Base-by-base conservation (phyloP, 2,888 invertebrate species). In the Hirtodrosophila alboralis region DNA sequence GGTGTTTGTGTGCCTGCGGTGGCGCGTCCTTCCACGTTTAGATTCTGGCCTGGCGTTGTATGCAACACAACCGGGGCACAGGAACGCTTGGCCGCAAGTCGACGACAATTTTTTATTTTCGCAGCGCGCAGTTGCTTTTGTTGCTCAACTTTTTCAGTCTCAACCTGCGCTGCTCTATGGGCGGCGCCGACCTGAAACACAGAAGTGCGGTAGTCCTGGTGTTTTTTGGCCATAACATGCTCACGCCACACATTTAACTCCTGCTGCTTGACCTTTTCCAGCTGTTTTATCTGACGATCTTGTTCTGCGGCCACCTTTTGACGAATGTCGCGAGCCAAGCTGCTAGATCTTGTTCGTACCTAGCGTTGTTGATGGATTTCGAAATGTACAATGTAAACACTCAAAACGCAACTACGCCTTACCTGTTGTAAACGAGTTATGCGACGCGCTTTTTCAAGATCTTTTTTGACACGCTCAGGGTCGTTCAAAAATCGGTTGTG, bases 341-440 rank as follows among this genome's bases (percentile, higher is more conserved):
- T 92, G 75, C 92, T 94, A 0, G 93, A 93, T 75, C 93, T 93
- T 67, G 93, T 92, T 16, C 94, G 91, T 27, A 93, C 93, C 93
- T 93, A 58, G 26, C 10, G 2, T 8, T 28, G 33, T 28, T 6
- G 49, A 18, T 18, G 23, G 27, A 27, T 45, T 59, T 47, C 40
- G 56, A 51, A 38, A 38, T 14, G 26, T 34, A 48, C 33, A 64
- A 45, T 48, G 44, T 27, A 34, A 52, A 21, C 28, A 34, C 21
- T 7, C 8, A 9, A 23, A 37, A 21, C 14, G 2, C 5, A 63
- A 59, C 10, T 70, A 47, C 71, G 70, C 47, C 56, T 62, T 87
- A 94, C 94, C 91, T 94, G 93, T 81, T 93, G 91, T 54, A 94
- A 85, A 67, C 94, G 92, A 85, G 93, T 91, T 89, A 91, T 92